Percentiles rank a stretch among this genome's conserved stretches.
phyloP scores from a whole-genome alignment of 2,113 vertebrate genomes.

The Dicrurus megarhynchus region DNA sequence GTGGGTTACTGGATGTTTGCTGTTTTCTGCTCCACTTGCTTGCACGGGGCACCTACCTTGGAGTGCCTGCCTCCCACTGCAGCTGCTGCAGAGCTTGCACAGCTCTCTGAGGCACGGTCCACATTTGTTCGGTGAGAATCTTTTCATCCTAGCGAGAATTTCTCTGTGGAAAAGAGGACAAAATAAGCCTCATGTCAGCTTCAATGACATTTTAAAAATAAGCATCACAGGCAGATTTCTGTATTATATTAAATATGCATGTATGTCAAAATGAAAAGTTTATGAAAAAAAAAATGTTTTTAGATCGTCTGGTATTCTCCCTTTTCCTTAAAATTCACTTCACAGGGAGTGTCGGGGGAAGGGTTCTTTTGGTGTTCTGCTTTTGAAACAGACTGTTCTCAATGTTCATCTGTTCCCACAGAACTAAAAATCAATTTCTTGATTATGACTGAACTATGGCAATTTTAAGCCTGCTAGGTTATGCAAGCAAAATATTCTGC shows the following conservation, averaged over 20 bases:
- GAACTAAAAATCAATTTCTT: neutral
- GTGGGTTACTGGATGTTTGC: neutral
- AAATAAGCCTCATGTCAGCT: neutral
- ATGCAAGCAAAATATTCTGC: neutral
- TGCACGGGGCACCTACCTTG: neutral
- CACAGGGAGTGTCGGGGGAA: neutral
- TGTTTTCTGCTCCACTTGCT: neutral
- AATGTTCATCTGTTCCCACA: neutral
- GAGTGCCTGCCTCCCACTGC: neutral
- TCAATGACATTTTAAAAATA: conserved; percentile 25
- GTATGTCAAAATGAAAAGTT: conserved; percentile 34
- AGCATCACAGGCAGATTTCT: neutral
- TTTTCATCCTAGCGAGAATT: neutral
- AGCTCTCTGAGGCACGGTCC: neutral
- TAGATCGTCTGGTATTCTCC: neutral
- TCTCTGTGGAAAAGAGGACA: neutral
- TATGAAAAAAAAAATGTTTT: neutral
- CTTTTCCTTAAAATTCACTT: neutral
- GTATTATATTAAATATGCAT: conserved; percentile 26
- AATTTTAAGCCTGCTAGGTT: neutral
- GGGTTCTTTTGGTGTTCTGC: neutral
- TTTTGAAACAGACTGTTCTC: neutral
- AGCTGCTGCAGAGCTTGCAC: neutral
- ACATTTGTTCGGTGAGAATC: neutral
- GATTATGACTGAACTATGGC: neutral